Percentiles rank a stretch among this genome's conserved stretches.
Conservation (phyloP, 2,113 vertebrate genomes). For the Theropithecus gelada region DNA sequence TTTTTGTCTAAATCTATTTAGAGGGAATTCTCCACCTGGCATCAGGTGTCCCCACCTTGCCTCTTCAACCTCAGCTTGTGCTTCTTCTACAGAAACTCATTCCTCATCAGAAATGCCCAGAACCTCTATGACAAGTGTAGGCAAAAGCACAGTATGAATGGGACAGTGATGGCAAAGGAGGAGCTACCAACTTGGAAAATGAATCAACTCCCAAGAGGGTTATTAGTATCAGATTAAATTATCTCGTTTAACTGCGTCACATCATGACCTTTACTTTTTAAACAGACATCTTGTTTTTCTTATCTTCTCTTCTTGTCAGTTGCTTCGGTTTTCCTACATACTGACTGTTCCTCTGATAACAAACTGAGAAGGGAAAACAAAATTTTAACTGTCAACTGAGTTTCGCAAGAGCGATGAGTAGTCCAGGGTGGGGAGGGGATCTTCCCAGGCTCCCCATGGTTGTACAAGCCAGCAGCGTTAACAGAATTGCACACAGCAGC, state of each 20-base stretch:
- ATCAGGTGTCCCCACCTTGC: neutral
- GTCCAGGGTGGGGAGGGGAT: neutral
- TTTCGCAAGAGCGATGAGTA: neutral
- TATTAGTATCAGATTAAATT: neutral
- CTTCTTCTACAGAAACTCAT: neutral
- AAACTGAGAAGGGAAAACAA: slow-evolving; percentile 26
- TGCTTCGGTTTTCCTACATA: slow-evolving; percentile 40
- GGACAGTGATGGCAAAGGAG: neutral
- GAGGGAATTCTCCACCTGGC: neutral
- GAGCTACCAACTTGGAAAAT: neutral
- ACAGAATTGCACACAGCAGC: slow-evolving; percentile 5
- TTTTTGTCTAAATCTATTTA: neutral
- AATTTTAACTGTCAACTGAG: neutral
- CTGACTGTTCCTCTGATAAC: slow-evolving; percentile 22
- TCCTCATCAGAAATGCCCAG: neutral
- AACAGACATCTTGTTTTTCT: neutral
- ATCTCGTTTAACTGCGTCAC: neutral
- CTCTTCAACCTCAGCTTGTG: neutral
- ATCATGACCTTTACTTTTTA: neutral
- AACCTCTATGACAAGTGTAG: neutral
- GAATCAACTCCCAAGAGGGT: too few relatives aligned
- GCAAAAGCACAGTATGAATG: neutral
- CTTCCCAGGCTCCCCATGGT: neutral
- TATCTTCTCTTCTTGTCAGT: slow-evolving; percentile 39
- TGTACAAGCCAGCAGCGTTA: neutral